Evolutionary conservation across 2,888 invertebrate species (phyloP).

Genomic region (Synanthedon formicaeformis): DNA sequence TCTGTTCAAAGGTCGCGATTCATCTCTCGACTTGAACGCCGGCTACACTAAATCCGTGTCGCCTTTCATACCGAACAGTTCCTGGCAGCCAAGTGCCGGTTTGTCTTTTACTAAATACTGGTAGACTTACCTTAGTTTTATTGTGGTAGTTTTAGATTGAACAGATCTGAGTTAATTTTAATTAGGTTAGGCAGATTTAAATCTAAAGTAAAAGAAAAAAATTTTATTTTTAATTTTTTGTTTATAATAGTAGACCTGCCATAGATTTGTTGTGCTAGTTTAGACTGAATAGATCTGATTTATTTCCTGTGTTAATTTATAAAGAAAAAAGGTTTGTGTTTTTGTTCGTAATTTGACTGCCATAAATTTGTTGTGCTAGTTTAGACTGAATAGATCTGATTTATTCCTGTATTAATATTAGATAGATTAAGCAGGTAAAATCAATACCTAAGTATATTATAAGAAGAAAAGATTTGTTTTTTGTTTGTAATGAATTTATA

Average conservation of each 20-base stretch:
- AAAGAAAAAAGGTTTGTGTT: too few relatives aligned
- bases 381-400: background rate
- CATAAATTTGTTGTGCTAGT: background rate
- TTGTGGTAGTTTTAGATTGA: background rate
- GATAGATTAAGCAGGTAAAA: too few relatives aligned
- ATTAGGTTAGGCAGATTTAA: too few relatives aligned
- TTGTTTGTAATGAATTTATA: too few relatives aligned
- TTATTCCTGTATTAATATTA: too few relatives aligned
- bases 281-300: background rate
- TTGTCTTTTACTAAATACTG: constrained; percentile 13
- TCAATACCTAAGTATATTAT: too few relatives aligned
- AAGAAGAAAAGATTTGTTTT: too few relatives aligned
- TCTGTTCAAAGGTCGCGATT: constrained; percentile 16
- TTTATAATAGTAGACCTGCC: background rate
- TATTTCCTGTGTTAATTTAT: too few relatives aligned
- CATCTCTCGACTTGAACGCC: constrained; percentile 31
- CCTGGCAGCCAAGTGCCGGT: constrained; percentile 24
- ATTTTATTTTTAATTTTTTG: too few relatives aligned
- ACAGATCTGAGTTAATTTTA: too few relatives aligned
- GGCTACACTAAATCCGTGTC: constrained; percentile 25
- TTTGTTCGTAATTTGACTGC: background rate
- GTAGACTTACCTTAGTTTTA: background rate
- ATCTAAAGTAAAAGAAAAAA: too few relatives aligned
- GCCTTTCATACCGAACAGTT: constrained; percentile 18
- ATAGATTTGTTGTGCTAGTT: background rate